Evolutionary conservation across 2,113 vertebrate species (phyloP), one percentile per base, ranked within the genome.

Genomic region (Oryctolagus cuniculus): DNA sequence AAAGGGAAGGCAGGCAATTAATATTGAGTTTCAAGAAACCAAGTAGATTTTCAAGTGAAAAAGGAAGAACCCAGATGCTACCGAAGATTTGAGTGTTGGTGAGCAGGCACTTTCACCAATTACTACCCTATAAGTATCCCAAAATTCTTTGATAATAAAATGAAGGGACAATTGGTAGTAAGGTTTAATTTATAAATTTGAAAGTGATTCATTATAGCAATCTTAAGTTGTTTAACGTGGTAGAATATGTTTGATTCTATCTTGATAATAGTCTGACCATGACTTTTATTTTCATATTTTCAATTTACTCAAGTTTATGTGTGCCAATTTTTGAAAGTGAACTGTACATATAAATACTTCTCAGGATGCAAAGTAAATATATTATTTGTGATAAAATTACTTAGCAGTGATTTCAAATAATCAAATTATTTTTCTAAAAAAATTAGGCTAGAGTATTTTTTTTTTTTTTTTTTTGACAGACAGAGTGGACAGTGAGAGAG

Each of bases 361-460:
- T 64, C 69, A 10, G 38, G 34, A 70, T 77, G 36, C 38, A 75
- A 89, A 89, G n/a, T 81, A 90, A 84, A 34, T 84, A 31, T 69
- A 53, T 80, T 95, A 72, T 77, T 89, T 94, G 11, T 91, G 38
- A 49, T 77, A 85, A 93, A 95, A 22, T 55, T 81, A 88, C 77
- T 74, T 74, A 81, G n/a, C 21, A 34, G 29, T 82, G 64, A 84
- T 3, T 92, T 81, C 64, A 92, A 84, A 84, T 84, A 84, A 53
- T 69, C 10, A 63, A 34, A 53, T 0, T 38, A 36, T 77, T 4
- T 88, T 82, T 34, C 10, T 72, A 49, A 83, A 44, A 29, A 49
- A n/a, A 51, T 2, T 25, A 27, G 12, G 36, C 58, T 67, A 67
- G 3, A 12, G 1, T 66, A 25, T n/a, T 84, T 91, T 77, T n/a